phyloP scores from a whole-genome alignment of 2,113 vertebrate species.

The Bufo bufo region DNA sequence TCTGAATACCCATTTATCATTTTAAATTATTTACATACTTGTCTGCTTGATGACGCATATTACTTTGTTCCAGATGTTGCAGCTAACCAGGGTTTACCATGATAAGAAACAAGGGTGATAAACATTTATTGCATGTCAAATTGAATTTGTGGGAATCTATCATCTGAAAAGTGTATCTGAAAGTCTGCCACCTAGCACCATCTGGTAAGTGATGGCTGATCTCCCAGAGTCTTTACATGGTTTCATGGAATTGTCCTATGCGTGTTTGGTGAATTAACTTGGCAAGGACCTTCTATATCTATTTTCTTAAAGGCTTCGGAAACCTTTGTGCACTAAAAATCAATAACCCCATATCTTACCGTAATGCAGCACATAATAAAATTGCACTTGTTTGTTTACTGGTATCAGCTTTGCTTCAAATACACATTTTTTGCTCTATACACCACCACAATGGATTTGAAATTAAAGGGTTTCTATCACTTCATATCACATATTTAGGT shows the following conservation, averaged over 20 bases:
- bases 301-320: not conserved
- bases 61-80: conserved; percentile 14
- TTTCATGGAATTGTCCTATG: not conserved
- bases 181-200: conserved; percentile 7
- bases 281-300: not conserved
- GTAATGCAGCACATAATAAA: no score
- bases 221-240: not conserved
- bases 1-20: conserved; percentile 19
- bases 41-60: conserved; percentile 27
- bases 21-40: conserved; percentile 36
- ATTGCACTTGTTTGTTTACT: no score
- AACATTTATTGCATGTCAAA: conserved; percentile 22
- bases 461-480: no score
- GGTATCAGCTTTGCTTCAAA: no score
- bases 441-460: no score
- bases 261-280: not conserved
- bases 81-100: conserved; percentile 1
- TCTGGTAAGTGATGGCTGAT: conserved; percentile 26
- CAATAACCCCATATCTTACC: no score
- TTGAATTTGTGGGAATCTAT: conserved; percentile 21
- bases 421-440: no score
- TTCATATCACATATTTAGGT: no score
- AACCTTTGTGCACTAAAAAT: no score
- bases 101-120: conserved; percentile 9
- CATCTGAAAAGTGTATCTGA: conserved; percentile 2